phyloP scores from a whole-genome alignment of 2,797 vertebrate species.

The Sebastes umbrosus region DNA sequence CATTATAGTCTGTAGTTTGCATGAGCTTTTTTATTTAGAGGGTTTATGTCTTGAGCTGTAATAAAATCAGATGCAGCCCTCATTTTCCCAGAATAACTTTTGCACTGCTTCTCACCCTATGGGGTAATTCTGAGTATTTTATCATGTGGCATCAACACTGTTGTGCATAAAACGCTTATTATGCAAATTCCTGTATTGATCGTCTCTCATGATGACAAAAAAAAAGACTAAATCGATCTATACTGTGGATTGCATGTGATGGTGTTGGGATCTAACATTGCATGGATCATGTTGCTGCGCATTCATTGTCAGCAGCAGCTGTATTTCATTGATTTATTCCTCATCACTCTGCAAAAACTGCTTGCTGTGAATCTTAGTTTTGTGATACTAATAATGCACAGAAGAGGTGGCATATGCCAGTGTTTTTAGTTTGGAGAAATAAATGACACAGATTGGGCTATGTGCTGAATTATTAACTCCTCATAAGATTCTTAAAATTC shows the following conservation, averaged over 20 bases:
- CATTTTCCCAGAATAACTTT: slow-evolving; percentile 22
- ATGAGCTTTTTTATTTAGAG: neutral
- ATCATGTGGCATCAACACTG: neutral
- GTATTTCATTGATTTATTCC: neutral
- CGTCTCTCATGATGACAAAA: neutral
- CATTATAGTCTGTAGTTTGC: neutral
- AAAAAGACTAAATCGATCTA: neutral
- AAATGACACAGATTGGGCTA: neutral
- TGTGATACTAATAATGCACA: neutral
- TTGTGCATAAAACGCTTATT: neutral
- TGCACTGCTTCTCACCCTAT: neutral
- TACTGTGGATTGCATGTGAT: neutral
- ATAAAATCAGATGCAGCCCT: neutral
- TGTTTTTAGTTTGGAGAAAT: neutral
- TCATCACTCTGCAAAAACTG: neutral
- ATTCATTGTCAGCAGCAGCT: neutral
- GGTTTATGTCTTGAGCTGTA: neutral
- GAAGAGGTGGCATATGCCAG: neutral
- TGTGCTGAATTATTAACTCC: neutral
- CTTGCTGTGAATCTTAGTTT: neutral
- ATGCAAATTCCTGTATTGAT: neutral
- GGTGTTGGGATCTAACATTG: neutral
- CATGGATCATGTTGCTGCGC: neutral
- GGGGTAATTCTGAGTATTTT: neutral
- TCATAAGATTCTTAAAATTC: neutral